Evolutionary conservation across 2,113 vertebrate species (phyloP).

Genomic region (Pelodiscus sinensis): DNA sequence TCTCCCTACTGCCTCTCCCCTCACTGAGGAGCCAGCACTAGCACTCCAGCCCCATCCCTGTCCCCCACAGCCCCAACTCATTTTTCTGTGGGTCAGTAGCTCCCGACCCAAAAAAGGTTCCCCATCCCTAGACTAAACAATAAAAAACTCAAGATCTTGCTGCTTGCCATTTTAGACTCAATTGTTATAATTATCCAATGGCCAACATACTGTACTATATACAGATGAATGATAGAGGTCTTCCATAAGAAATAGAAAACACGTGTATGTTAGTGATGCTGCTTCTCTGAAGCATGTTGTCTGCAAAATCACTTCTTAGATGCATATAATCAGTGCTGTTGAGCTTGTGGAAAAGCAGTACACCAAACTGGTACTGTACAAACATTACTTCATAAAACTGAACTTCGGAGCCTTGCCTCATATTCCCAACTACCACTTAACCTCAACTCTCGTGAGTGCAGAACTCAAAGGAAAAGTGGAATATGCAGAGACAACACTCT

Average conservation of each 20-base stretch:
- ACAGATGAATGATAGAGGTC: accelerated
- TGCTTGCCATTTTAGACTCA: not conserved
- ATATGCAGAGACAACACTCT: not conserved
- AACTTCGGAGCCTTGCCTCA: not conserved
- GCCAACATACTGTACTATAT: not conserved
- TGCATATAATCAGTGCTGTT: not conserved
- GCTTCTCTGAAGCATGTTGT: not conserved
- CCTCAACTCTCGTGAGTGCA: not conserved
- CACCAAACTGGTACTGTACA: not conserved
- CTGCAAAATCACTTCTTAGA: not conserved
- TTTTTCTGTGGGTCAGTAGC: too few relatives aligned
- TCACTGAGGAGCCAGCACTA: too few relatives aligned
- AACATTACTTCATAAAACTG: not conserved
- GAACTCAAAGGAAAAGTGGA: not conserved
- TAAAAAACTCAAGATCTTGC: conserved; percentile 19
- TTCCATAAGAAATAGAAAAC: not conserved
- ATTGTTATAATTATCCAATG: not conserved
- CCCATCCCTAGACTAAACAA: not conserved
- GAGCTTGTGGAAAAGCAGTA: not conserved
- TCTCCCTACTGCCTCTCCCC: too few relatives aligned
- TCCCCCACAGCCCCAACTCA: too few relatives aligned
- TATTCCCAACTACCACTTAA: not conserved
- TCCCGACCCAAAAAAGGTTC: too few relatives aligned
- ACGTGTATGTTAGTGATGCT: not conserved
- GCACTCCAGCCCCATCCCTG: too few relatives aligned